Conservation (phyloP, 2,888 invertebrate genomes). For the Oligia strigilis region DNA sequence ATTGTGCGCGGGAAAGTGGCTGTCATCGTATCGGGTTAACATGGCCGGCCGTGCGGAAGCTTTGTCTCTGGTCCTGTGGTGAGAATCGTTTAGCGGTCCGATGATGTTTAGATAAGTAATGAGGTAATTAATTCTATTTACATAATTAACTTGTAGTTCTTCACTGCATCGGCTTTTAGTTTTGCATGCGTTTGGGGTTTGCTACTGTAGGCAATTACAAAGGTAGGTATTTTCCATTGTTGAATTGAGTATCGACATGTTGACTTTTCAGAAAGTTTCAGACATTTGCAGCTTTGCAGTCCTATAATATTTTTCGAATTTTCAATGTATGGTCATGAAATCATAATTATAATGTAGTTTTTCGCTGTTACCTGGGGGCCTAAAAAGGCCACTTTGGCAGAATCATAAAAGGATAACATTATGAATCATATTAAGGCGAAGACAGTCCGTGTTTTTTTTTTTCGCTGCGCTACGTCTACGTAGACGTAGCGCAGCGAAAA, state of each 20-base stretch:
- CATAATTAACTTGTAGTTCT: conserved; percentile 30
- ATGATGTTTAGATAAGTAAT: conserved; percentile 82
- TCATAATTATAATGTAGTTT: background rate
- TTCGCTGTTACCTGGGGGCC: background rate
- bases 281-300: background rate
- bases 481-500: too few relatives aligned
- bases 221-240: background rate
- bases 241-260: background rate
- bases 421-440: too few relatives aligned
- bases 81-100: conserved; percentile 82
- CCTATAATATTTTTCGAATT: background rate
- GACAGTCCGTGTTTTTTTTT: too few relatives aligned
- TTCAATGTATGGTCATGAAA: background rate
- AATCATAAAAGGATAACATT: too few relatives aligned
- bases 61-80: conserved; percentile 87
- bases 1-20: conserved; percentile 89
- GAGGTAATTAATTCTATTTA: conserved; percentile 62
- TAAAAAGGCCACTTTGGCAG: too few relatives aligned
- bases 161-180: conserved; percentile 15
- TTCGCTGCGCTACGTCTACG: too few relatives aligned
- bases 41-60: conserved; percentile 77
- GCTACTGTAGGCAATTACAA: background rate
- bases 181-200: background rate
- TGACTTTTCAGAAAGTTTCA: background rate
- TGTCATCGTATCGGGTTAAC: conserved; percentile 86